Evolutionary conservation across 1,140 invertebrate genomes (phyloP).

Genomic region (Diachasmimorpha longicaudata): DNA sequence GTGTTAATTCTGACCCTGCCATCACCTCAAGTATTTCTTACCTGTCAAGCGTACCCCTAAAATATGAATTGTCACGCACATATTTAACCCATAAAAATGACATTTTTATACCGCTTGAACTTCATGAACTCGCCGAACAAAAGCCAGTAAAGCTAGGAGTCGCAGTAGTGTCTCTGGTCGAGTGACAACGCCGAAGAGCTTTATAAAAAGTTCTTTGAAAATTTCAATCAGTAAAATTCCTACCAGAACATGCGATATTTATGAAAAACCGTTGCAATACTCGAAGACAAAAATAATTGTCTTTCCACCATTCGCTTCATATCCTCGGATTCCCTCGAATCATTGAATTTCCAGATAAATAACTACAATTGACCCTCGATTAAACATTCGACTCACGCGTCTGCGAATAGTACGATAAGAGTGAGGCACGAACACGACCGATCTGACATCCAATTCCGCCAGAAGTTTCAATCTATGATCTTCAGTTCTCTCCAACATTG

Average conservation of each 20-base stretch:
- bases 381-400: slow-evolving; percentile 52
- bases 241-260: no score
- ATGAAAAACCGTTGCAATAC: no score
- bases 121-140: background rate
- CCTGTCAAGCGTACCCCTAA: background rate
- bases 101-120: background rate
- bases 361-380: slow-evolving; percentile 30
- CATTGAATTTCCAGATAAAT: background rate
- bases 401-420: slow-evolving; percentile 51
- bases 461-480: slow-evolving; percentile 53
- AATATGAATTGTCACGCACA: background rate
- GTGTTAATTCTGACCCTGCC: background rate
- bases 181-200: no score
- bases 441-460: slow-evolving; percentile 54
- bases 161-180: no score
- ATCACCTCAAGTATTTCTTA: background rate
- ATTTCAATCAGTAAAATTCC: no score
- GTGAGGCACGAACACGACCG: slow-evolving; percentile 42
- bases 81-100: background rate
- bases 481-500: slow-evolving; percentile 9
- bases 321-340: background rate
- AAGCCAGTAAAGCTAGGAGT: background rate
- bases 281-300: background rate
- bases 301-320: background rate
- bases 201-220: no score